These are phyloP conservation scores for Nemapogon koenigi DNA, from an alignment of 2,888 invertebrate genomes.

Conservation along the genomic window DNA sequence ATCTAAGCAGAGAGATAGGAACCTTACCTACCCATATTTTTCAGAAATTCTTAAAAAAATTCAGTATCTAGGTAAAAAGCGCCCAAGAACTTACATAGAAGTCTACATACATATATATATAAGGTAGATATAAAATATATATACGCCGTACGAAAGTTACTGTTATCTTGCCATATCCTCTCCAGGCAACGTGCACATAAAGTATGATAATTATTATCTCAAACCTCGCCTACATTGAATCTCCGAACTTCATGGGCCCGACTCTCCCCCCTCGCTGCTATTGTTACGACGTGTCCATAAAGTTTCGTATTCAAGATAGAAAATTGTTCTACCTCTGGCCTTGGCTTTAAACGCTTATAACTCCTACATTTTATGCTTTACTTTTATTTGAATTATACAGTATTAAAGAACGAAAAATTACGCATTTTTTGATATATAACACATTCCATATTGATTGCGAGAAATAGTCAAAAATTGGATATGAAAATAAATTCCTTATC, in stretches of 20 bases:
- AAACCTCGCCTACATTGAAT: constrained; percentile 33
- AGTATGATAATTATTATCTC: constrained; percentile 50
- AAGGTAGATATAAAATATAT: constrained; percentile 17
- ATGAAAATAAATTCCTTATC: constrained; percentile 58
- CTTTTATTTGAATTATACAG: constrained; percentile 21
- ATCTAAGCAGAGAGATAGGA: too few species aligned
- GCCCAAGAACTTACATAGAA: constrained; percentile 1
- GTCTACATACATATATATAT: background rate
- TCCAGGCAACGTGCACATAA: constrained; percentile 60
- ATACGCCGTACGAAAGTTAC: constrained; percentile 57
- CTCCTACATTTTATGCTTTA: constrained; percentile 17
- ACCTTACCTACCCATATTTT: background rate
- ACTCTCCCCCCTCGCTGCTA: constrained; percentile 61
- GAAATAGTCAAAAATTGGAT: constrained; percentile 18
- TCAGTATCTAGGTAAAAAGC: constrained; percentile 2
- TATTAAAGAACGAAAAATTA: constrained; percentile 33
- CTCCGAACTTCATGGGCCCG: constrained; percentile 48
- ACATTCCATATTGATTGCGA: constrained; percentile 10
- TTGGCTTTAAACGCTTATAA: constrained; percentile 32
- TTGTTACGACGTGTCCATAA: constrained; percentile 60
- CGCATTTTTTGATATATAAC: constrained; percentile 39
- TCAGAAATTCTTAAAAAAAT: background rate
- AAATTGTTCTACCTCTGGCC: constrained; percentile 55
- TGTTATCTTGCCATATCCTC: constrained; percentile 68
- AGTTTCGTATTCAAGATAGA: constrained; percentile 37